Conservation (phyloP, 2,888 invertebrate species). For the Cephus runcator region DNA sequence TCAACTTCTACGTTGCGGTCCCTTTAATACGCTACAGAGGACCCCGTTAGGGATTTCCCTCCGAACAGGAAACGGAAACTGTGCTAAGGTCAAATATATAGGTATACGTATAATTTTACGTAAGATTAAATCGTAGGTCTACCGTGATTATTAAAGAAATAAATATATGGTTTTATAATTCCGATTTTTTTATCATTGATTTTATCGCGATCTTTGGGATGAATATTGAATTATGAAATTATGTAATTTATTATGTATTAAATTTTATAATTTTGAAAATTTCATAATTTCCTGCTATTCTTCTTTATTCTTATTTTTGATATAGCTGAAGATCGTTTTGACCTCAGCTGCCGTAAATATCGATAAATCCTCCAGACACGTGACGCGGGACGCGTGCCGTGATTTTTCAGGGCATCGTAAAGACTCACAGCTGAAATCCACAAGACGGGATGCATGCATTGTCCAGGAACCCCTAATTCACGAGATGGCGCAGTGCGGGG, state of each 20-base stretch:
- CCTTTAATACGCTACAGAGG: slow-evolving; percentile 43
- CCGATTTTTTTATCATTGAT: not conserved
- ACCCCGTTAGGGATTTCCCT: not conserved
- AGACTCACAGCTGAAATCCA: not conserved
- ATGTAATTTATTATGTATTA: not conserved
- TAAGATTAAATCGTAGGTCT: not conserved
- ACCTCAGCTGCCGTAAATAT: slow-evolving; percentile 39
- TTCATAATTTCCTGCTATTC: not conserved
- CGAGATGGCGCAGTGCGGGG: not conserved
- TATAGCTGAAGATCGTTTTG: slow-evolving; percentile 12
- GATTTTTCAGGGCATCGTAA: slow-evolving; percentile 34
- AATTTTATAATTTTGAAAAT: not conserved
- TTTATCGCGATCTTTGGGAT: not conserved
- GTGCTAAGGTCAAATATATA: not conserved
- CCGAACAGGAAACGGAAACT: not conserved
- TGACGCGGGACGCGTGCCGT: slow-evolving; percentile 59
- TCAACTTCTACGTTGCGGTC: slow-evolving; percentile 47
- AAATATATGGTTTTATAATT: not conserved
- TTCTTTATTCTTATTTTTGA: not conserved
- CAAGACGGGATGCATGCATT: slow-evolving; percentile 9
- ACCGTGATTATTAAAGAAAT: not conserved
- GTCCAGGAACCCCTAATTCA: not conserved
- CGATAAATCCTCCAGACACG: slow-evolving; percentile 57
- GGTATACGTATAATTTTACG: not conserved
- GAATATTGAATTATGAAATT: not conserved